Percentiles rank a stretch among this genome's conserved stretches.
Evolutionary conservation across 2,888 invertebrate species (phyloP).

Genomic region (Brenthis ino): DNA sequence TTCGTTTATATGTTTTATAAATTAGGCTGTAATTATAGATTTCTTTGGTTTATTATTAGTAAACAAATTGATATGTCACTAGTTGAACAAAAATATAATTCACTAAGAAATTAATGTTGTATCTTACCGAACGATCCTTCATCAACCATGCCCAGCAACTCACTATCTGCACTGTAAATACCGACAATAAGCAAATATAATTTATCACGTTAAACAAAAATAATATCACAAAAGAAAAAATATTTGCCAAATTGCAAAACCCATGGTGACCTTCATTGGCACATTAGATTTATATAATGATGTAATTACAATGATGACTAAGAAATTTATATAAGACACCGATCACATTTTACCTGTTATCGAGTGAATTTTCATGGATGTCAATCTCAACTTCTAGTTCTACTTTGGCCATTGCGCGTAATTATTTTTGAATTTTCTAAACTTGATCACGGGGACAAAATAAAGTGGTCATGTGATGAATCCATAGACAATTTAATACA

Average conservation of each 20-base stretch:
- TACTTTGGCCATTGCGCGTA: conserved; percentile 77
- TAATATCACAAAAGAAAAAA: conserved; percentile 39
- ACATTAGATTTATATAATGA: conserved; percentile 59
- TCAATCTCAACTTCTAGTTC: conserved; percentile 79
- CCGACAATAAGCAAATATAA: conserved; percentile 32
- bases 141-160: conserved; percentile 74
- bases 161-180: conserved; percentile 74
- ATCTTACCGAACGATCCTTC: conserved; percentile 69
- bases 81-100: conserved; percentile 10
- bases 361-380: conserved; percentile 83
- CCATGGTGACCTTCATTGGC: conserved; percentile 72
- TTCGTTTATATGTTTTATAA: neutral
- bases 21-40: conserved; percentile 3
- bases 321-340: conserved; percentile 36
- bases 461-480: conserved; percentile 86
- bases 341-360: conserved; percentile 80
- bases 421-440: conserved; percentile 85
- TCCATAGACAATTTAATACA: conserved; percentile 57
- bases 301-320: conserved; percentile 55
- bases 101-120: conserved; percentile 14
- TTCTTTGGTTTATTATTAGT: conserved; percentile 35
- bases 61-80: conserved; percentile 42
- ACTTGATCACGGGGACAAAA: conserved; percentile 89
- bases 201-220: conserved; percentile 45
- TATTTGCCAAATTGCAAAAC: conserved; percentile 69